Evolutionary conservation across 2,888 invertebrate genomes (phyloP), one percentile per base, ranked within the genome.

Genomic region (Lasioglossum leucozonium): DNA sequence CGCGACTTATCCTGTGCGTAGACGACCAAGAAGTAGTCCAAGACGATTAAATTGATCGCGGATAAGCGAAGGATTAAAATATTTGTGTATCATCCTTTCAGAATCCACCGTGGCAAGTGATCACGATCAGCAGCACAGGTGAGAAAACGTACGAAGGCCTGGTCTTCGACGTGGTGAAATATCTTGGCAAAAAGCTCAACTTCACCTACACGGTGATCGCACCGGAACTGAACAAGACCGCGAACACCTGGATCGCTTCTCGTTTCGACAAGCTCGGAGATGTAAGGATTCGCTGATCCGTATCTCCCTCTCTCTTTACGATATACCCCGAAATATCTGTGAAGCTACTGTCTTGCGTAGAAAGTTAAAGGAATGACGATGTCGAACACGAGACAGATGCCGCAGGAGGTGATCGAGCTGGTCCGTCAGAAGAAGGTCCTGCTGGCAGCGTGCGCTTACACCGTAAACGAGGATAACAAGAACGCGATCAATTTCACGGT

Each of bases 21-120:
- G 73, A 76, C 67, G 22, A 16, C 1, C 8, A 18, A 44, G 44
- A 16, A 16, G n/a, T 4, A 44, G n/a, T n/a, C 16, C 16, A 16
- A 30, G 30, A 8, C 8, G 30, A 30, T 30, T n/a, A 18, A 30
- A 11, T n/a, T 4, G 4, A 18, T 30, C 4, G 4, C n/a, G 4
- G 58, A 2, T 30, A 30, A 13, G 30, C 13, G 4, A 16, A 16
- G 16, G 30, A 2, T 62, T 10, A 4, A 62, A 16, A 16, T 18
- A 16, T 13, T 30, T 3, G 6, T n/a, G 62, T 22, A 65, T n/a
- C n/a, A n/a, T n/a, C 30, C 8, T 95, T 96, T 88, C 93, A 98
- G 98, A 98, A 97, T 95, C 98, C 98, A 0, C 98, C 98, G 0
- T 98, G 98, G 98, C 98, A 98, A 93, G 97, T 97, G 55, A 93